Evolutionary conservation across 2,113 vertebrate genomes (phyloP).

Genomic region (Campylomormyrus numenius): DNA sequence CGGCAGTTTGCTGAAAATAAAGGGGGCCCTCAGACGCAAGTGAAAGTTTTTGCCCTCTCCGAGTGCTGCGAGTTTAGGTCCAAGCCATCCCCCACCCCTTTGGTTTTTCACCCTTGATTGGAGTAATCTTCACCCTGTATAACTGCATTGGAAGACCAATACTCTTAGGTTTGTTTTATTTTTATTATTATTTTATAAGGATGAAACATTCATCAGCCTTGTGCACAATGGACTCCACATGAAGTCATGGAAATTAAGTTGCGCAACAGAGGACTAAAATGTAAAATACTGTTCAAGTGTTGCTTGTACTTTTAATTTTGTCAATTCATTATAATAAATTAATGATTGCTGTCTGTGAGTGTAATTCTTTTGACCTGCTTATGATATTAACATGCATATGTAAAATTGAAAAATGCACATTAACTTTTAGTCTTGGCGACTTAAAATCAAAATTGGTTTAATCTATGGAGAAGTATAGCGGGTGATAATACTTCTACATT

Average conservation of each 20-base stretch:
- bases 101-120: neutral
- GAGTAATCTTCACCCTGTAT: constrained; percentile 26
- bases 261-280: constrained; percentile 46
- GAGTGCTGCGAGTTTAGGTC: neutral
- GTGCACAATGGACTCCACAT: constrained; percentile 52
- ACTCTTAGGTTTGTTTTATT: constrained; percentile 31
- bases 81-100: neutral
- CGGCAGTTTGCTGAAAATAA: neutral
- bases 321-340: constrained; percentile 75
- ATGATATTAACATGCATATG: neutral
- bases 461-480: neutral
- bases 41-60: neutral
- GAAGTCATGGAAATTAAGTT: constrained; percentile 24
- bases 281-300: constrained; percentile 70
- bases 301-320: constrained; percentile 71
- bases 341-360: constrained; percentile 49
- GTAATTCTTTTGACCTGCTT: constrained; percentile 5
- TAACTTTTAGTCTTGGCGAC: neutral
- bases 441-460: neutral
- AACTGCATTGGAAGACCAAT: constrained; percentile 32
- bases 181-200: constrained; percentile 28
- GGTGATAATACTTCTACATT: neutral
- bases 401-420: neutral
- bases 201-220: constrained; percentile 45
- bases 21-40: neutral